Evolutionary conservation across 2,797 vertebrate genomes (phyloP).

Genomic region (Pseudotriccus pelzelni): DNA sequence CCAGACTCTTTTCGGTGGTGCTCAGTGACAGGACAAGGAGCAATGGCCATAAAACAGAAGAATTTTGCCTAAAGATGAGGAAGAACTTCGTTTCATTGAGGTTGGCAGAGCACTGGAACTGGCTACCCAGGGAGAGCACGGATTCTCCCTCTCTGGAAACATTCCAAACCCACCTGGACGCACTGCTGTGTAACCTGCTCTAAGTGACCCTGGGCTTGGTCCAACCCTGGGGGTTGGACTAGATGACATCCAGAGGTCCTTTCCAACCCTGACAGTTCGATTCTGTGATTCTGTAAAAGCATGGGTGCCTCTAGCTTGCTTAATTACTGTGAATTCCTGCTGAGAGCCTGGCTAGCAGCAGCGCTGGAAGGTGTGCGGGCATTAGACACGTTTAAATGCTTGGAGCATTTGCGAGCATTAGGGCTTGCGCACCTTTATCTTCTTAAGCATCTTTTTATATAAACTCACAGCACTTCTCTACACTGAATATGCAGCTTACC

Average conservation of each 20-base stretch:
- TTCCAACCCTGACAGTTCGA: background rate
- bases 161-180: background rate
- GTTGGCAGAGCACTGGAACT: background rate
- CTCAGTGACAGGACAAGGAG: background rate
- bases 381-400: background rate
- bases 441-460: background rate
- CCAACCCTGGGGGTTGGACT: background rate
- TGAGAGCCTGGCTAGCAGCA: background rate
- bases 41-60: background rate
- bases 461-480: background rate
- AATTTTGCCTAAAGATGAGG: background rate
- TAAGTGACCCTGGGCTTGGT: background rate
- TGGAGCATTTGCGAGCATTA: background rate
- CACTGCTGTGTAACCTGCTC: background rate
- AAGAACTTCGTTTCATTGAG: background rate
- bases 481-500: background rate
- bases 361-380: background rate
- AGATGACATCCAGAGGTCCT: background rate
- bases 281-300: background rate
- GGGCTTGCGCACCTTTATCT: background rate
- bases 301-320: background rate
- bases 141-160: background rate
- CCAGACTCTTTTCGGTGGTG: background rate
- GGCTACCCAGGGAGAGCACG: fast-evolving
- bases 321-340: background rate